Conservation (phyloP, 2,113 vertebrate species). For the Paralichthys olivaceus region DNA sequence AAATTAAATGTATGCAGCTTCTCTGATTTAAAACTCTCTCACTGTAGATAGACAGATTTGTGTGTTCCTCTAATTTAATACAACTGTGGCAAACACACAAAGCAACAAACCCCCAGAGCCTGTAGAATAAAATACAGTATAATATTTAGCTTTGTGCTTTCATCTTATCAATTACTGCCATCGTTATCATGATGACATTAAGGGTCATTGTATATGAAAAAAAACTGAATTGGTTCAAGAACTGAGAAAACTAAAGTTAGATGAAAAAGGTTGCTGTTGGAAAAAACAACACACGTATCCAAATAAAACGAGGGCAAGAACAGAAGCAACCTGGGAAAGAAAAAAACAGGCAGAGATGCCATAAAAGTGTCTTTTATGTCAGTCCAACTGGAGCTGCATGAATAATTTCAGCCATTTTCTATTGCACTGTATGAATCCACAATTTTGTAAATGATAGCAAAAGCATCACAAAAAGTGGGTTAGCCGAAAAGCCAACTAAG, state of each 20-base stretch:
- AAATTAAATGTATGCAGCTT: neutral
- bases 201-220: neutral
- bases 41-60: neutral
- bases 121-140: neutral
- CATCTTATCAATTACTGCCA: neutral
- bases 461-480: constrained; percentile 53
- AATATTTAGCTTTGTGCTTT: neutral
- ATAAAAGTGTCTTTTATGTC: constrained; percentile 65
- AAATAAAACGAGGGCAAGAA: constrained; percentile 14
- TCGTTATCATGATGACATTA: neutral
- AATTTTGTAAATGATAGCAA: constrained; percentile 43
- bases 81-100: neutral
- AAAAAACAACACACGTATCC: constrained; percentile 49
- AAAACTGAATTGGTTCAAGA: constrained; percentile 10
- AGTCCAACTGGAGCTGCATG: constrained; percentile 61
- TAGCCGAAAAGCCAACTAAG: constrained; percentile 37
- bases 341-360: constrained; percentile 37
- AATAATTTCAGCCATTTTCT: constrained; percentile 55
- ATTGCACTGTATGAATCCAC: constrained; percentile 38
- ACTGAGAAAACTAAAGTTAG: constrained; percentile 21
- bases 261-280: constrained; percentile 35
- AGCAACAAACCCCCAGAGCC: neutral
- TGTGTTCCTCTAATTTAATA: neutral
- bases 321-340: constrained; percentile 48
- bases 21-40: neutral